Percentiles rank a stretch among this genome's conserved stretches.
Evolutionary conservation across 2,888 invertebrate genomes (phyloP).

Genomic region (Xestobium rufovillosum): DNA sequence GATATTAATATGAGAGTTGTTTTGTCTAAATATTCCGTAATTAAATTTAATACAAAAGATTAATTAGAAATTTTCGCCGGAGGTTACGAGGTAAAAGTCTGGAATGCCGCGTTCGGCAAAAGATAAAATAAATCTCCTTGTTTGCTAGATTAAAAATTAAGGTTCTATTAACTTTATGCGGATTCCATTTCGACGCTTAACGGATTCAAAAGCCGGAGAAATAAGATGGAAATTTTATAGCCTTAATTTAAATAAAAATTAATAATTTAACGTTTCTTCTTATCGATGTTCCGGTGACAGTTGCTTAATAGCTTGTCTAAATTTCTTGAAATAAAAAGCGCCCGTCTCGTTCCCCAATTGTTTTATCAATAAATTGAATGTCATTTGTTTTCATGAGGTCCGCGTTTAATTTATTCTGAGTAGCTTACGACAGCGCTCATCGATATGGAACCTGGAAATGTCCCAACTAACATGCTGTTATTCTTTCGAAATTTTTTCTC

Average conservation of each 20-base stretch:
- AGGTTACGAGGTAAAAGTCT: slow-evolving; percentile 33
- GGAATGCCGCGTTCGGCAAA: slow-evolving; percentile 28
- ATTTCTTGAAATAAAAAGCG: slow-evolving; percentile 20
- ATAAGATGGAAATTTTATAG: slow-evolving; percentile 17
- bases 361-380: slow-evolving; percentile 33
- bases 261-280: slow-evolving; percentile 25
- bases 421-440: too few species aligned
- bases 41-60: too few species aligned
- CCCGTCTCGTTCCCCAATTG: slow-evolving; percentile 24
- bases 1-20: too few species aligned
- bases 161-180: slow-evolving; percentile 33
- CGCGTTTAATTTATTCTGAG: slow-evolving; percentile 13
- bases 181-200: slow-evolving; percentile 24
- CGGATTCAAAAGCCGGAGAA: slow-evolving; percentile 16
- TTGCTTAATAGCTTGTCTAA: slow-evolving; percentile 25
- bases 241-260: slow-evolving; percentile 24
- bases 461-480: too few species aligned
- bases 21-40: too few species aligned
- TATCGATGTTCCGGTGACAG: slow-evolving; percentile 27
- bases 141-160: slow-evolving; percentile 32
- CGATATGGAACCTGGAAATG: too few species aligned
- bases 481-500: too few species aligned
- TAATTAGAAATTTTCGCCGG: slow-evolving; percentile 34
- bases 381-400: slow-evolving; percentile 25
- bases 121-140: slow-evolving; percentile 31